A percentile compares a stretch with the other conserved stretches of the same genome.
phyloP scores from a whole-genome alignment of 2,113 vertebrate genomes.

The Pelobates fuscus region DNA sequence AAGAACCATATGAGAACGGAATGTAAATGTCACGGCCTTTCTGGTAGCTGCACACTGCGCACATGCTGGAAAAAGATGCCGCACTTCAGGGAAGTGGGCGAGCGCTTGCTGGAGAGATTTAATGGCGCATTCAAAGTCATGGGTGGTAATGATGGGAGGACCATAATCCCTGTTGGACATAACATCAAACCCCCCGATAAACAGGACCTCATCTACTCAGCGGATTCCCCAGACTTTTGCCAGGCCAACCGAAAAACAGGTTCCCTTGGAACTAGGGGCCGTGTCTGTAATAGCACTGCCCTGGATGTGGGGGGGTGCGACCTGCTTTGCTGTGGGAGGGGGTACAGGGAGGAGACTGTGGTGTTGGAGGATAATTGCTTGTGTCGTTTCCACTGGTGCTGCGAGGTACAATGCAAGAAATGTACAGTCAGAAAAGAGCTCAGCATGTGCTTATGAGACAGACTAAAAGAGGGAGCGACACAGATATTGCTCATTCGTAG shows the following conservation, averaged over 20 bases:
- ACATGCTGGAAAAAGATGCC: conserved; percentile 99
- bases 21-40: conserved; percentile 96
- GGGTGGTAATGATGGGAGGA: conserved; percentile 94
- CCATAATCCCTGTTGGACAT: conserved; percentile 86
- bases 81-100: conserved; percentile 91
- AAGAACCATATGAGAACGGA: conserved; percentile 93
- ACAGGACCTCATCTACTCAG: conserved; percentile 93
- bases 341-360: conserved; percentile 85
- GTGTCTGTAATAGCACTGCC: conserved; percentile 91
- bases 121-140: conserved; percentile 95
- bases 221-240: conserved; percentile 95
- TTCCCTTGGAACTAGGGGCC: conserved; percentile 87
- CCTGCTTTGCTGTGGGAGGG: conserved; percentile 91
- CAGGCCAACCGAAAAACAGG: conserved; percentile 90
- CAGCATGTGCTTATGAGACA: conserved; percentile 84
- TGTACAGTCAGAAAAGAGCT: conserved; percentile 90
- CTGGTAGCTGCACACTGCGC: conserved; percentile 90
- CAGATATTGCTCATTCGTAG: background rate
- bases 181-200: conserved; percentile 90
- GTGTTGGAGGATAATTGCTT: conserved; percentile 94
- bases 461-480: background rate
- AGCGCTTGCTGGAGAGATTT: conserved; percentile 89
- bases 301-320: conserved; percentile 94
- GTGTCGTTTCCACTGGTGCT: conserved; percentile 98
- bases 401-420: conserved; percentile 94